These are phyloP conservation scores for Prionace glauca DNA, from an alignment of 2,797 vertebrate genomes.

Conservation along the genomic window DNA sequence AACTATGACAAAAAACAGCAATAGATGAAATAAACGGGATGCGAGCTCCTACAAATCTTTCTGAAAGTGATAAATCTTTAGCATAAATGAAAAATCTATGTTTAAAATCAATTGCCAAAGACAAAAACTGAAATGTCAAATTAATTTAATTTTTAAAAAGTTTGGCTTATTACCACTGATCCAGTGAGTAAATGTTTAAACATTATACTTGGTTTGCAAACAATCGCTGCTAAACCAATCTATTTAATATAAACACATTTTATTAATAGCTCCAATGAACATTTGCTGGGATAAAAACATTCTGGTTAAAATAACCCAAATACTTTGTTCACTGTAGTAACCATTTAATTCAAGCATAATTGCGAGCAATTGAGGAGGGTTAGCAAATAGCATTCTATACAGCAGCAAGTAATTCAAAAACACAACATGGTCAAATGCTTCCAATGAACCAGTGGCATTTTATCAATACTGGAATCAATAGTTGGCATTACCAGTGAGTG, in stretches of 20 bases:
- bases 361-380: conserved; percentile 65
- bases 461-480: conserved; percentile 73
- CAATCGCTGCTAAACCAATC: neutral
- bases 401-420: conserved; percentile 62
- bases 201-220: neutral
- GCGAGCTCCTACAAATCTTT: neutral
- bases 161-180: neutral
- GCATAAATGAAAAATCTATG: neutral
- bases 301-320: neutral
- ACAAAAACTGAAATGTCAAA: neutral
- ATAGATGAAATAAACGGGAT: neutral
- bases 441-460: conserved; percentile 72
- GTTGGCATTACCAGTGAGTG: conserved; percentile 79
- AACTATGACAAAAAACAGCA: neutral
- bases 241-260: neutral
- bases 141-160: neutral
- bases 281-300: neutral
- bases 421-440: conserved; percentile 59
- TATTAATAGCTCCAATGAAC: neutral
- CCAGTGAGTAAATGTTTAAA: neutral
- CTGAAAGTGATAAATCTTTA: neutral
- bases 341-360: neutral
- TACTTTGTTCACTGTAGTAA: conserved; percentile 3
- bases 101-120: neutral
- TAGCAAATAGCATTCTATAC: conserved; percentile 64